phyloP scores from a whole-genome alignment of 92 coral and sea anemone genomes.

The Epizoanthus ramosus region DNA sequence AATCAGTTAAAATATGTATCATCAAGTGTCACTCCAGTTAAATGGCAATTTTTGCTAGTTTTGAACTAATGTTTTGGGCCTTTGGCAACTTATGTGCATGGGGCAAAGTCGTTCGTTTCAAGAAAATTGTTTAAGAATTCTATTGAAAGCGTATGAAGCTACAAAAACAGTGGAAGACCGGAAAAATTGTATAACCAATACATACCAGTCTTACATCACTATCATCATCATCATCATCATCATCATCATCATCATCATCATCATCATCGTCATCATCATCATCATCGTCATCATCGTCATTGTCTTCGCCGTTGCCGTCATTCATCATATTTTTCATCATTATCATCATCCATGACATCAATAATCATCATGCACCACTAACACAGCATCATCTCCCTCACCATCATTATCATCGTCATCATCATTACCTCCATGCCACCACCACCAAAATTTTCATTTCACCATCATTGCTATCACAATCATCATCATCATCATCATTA shows the following conservation, averaged over 20 bases:
- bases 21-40: too few relatives aligned
- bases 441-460: neutral
- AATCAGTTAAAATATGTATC: too few relatives aligned
- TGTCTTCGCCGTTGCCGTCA: neutral
- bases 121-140: too few relatives aligned
- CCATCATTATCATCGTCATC: neutral
- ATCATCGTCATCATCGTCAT: neutral
- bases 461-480: neutral
- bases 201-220: neutral
- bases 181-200: too few relatives aligned
- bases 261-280: neutral
- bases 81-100: too few relatives aligned
- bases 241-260: neutral
- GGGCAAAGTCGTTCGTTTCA: too few relatives aligned
- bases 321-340: neutral
- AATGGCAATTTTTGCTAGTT: too few relatives aligned
- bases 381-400: neutral
- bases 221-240: neutral
- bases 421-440: neutral
- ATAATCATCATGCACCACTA: neutral
- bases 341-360: neutral
- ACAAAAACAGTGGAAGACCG: too few relatives aligned
- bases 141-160: too few relatives aligned
- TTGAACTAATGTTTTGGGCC: too few relatives aligned
- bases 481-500: neutral